Percentiles rank a stretch among this genome's conserved stretches.
Evolutionary conservation across 2,113 vertebrate species (phyloP).

Genomic region (Spea bombifrons): DNA sequence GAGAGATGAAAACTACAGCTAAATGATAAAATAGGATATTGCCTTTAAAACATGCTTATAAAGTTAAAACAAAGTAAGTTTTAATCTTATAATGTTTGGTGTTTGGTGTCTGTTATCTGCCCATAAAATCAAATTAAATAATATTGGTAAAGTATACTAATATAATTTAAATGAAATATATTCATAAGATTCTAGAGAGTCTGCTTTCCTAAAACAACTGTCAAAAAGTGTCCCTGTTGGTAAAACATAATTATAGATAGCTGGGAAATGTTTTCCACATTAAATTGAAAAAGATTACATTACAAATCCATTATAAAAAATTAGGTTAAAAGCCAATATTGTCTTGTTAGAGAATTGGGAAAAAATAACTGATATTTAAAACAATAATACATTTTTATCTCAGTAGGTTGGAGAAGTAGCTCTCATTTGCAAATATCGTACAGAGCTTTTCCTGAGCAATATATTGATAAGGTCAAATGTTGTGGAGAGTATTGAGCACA

Average conservation of each 20-base stretch:
- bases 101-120: not conserved
- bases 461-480: too few species aligned
- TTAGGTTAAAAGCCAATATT: conserved; percentile 43
- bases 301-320: conserved; percentile 41
- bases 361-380: conserved; percentile 13
- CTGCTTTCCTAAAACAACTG: conserved; percentile 5
- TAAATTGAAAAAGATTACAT: conserved; percentile 39
- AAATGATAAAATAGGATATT: too few species aligned
- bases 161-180: conserved; percentile 13
- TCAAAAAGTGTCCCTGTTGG: conserved; percentile 34
- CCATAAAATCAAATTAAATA: conserved; percentile 4
- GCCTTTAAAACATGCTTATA: too few species aligned
- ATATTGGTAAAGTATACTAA: not conserved
- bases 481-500: too few species aligned
- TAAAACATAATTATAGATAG: conserved; percentile 30
- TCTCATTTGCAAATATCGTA: too few species aligned
- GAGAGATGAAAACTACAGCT: too few species aligned
- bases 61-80: too few species aligned
- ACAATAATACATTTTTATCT: not conserved
- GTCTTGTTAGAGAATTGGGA: conserved; percentile 32
- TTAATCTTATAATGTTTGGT: too few species aligned
- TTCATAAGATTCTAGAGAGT: not conserved
- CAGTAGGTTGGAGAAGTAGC: too few species aligned
- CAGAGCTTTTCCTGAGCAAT: too few species aligned
- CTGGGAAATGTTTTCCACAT: conserved; percentile 12